A percentile compares a stretch with the other conserved stretches of the same genome.
These are phyloP conservation scores for Phrynocephalus forsythii DNA, from an alignment of 2,797 vertebrate genomes.

Conservation along the genomic window DNA sequence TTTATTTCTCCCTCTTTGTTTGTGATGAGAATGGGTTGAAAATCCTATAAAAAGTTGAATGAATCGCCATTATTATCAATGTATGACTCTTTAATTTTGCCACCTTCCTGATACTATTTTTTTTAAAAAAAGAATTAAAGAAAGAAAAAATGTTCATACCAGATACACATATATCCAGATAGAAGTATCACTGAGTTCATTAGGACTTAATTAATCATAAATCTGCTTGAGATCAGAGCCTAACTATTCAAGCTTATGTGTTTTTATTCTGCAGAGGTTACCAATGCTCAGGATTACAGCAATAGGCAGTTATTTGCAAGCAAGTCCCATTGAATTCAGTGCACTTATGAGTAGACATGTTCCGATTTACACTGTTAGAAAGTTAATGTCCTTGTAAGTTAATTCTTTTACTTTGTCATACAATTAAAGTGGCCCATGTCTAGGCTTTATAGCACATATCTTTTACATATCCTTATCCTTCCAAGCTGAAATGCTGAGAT, in stretches of 20 bases:
- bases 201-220: neutral
- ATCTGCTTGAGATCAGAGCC: neutral
- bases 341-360: neutral
- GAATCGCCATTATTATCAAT: conserved; percentile 39
- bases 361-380: neutral
- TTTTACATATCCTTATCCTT: conserved; percentile 57
- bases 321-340: neutral
- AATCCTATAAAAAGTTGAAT: conserved; percentile 58
- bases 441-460: conserved; percentile 58
- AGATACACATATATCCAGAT: neutral
- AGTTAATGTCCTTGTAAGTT: conserved; percentile 50
- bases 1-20: conserved; percentile 57
- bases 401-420: conserved; percentile 33
- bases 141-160: neutral
- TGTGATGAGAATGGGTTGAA: conserved; percentile 60
- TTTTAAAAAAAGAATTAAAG: too few species aligned
- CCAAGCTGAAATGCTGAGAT: conserved; percentile 61
- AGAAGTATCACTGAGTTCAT: neutral
- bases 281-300: neutral
- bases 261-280: neutral
- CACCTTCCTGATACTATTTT: too few species aligned
- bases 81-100: neutral
- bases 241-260: neutral
- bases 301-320: neutral
- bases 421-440: conserved; percentile 44